Conservation (phyloP, 2,888 invertebrate genomes). For the Mallateleia sp. region DNA sequence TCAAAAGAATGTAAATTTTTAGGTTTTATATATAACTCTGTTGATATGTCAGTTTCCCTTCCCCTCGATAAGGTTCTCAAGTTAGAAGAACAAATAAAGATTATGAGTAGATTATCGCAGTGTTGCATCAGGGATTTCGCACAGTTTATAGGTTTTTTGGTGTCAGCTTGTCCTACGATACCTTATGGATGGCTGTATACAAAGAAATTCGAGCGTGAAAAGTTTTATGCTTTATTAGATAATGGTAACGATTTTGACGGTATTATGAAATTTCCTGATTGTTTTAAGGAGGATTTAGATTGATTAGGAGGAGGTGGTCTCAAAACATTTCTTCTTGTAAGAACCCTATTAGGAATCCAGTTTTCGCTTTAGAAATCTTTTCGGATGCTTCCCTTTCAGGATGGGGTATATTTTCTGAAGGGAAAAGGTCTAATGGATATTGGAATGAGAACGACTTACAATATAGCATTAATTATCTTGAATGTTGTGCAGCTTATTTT, state of each 20-base stretch:
- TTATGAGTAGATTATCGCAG: neutral
- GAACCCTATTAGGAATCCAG: neutral
- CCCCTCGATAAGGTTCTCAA: no score
- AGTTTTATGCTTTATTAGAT: slow-evolving; percentile 14
- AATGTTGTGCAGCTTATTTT: slow-evolving; percentile 63
- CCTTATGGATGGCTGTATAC: slow-evolving; percentile 52
- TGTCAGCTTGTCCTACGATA: slow-evolving; percentile 51
- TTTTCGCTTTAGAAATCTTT: slow-evolving; percentile 42
- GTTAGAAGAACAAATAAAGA: neutral
- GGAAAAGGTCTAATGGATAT: slow-evolving; percentile 22
- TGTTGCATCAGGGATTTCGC: slow-evolving; percentile 59
- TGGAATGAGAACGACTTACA: slow-evolving; percentile 41
- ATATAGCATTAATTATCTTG: slow-evolving; percentile 63
- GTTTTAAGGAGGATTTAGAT: neutral
- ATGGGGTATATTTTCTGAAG: slow-evolving; percentile 43
- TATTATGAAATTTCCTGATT: neutral
- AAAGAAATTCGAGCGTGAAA: slow-evolving; percentile 42
- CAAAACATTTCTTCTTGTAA: neutral
- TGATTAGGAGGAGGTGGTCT: slow-evolving; percentile 7
- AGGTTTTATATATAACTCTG: slow-evolving; percentile 5
- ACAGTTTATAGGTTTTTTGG: slow-evolving; percentile 53
- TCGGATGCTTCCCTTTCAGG: slow-evolving; percentile 61
- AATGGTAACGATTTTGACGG: slow-evolving; percentile 34
- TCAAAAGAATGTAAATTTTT: neutral
- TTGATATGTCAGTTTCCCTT: neutral